Conservation (phyloP, 2,113 vertebrate species). For the Platysteira castanea region DNA sequence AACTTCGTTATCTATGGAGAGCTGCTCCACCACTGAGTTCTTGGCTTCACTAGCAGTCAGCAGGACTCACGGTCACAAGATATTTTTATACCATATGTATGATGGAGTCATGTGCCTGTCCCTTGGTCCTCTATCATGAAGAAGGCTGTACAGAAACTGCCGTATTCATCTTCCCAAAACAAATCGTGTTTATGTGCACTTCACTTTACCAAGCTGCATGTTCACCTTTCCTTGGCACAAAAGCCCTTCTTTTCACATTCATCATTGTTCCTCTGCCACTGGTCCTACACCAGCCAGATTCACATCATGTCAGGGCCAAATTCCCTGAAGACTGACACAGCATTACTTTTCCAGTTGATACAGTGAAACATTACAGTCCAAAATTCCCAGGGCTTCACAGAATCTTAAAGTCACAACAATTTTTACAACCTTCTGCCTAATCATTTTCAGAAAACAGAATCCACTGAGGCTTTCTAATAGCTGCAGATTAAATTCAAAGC, state of each 20-base stretch:
- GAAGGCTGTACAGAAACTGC: neutral
- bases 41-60: neutral
- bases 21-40: neutral
- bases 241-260: neutral
- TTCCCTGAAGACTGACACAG: constrained; percentile 35
- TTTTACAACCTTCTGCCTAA: neutral
- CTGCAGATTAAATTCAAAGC: neutral
- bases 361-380: neutral
- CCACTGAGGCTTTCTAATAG: neutral
- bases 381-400: neutral
- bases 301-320: neutral
- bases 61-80: neutral
- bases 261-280: neutral
- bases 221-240: neutral
- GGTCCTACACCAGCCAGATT: neutral
- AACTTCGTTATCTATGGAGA: neutral
- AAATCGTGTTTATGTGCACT: rapidly evolving
- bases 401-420: neutral
- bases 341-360: neutral
- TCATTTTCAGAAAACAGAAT: neutral
- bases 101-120: neutral
- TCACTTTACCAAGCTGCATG: neutral
- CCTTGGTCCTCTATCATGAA: neutral
- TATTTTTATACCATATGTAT: neutral
- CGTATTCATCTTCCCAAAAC: neutral